phyloP scores from a whole-genome alignment of 1,140 invertebrate genomes.

The Heliconius nattereri region DNA sequence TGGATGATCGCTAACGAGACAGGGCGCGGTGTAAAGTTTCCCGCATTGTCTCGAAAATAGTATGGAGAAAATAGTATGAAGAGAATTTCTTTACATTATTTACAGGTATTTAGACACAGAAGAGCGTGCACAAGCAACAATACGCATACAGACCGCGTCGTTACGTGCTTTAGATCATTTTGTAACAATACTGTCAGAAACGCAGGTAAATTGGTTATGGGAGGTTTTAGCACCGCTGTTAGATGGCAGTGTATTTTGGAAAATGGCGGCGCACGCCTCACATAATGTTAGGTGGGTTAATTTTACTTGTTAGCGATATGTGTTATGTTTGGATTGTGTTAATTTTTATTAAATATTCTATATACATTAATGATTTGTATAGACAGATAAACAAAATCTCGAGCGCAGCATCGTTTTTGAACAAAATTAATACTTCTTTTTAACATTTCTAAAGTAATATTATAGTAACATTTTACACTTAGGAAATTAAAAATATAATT shows the following conservation, averaged over 20 bases:
- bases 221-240: slow-evolving; percentile 44
- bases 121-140: slow-evolving; percentile 42
- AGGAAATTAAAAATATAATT: too few species aligned
- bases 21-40: too few species aligned
- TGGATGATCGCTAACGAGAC: too few species aligned
- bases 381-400: too few species aligned
- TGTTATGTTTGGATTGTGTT: neutral
- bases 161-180: slow-evolving; percentile 49
- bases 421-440: too few species aligned
- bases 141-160: slow-evolving; percentile 44
- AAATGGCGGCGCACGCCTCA: slow-evolving; percentile 32
- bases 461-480: too few species aligned
- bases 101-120: slow-evolving; percentile 39
- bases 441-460: too few species aligned
- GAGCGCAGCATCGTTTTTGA: too few species aligned
- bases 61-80: too few species aligned
- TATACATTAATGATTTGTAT: too few species aligned
- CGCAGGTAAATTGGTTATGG: slow-evolving; percentile 54
- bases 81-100: neutral
- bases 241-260: slow-evolving; percentile 48
- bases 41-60: too few species aligned
- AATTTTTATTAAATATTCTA: neutral
- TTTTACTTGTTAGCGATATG: neutral
- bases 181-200: slow-evolving; percentile 35
- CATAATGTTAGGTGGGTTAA: slow-evolving; percentile 37